A percentile compares a stretch with the other conserved stretches of the same genome.
Conservation (phyloP, 2,797 vertebrate genomes). For the Channallabes apus region DNA sequence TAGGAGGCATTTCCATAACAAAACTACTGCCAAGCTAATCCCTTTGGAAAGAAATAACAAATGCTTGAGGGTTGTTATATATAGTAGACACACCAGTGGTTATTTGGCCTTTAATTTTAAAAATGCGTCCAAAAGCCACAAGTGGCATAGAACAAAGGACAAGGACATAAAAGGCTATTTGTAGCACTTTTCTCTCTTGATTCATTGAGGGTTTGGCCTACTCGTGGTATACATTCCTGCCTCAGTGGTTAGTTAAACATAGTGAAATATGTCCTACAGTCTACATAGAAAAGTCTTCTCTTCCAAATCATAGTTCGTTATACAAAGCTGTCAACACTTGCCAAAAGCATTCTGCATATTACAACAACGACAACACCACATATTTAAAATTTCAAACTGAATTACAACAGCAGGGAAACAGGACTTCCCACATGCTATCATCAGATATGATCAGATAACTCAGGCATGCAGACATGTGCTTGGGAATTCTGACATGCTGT, state of each 20-base stretch:
- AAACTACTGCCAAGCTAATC: conserved; percentile 28
- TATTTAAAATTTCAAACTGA: not conserved
- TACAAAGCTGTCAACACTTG: not conserved
- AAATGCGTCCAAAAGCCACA: conserved; percentile 61
- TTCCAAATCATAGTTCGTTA: not conserved
- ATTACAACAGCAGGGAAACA: conserved; percentile 10
- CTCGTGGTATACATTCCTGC: conserved; percentile 64
- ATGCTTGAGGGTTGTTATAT: conserved; percentile 1
- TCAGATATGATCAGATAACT: conserved; percentile 15
- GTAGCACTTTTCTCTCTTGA: conserved; percentile 62
- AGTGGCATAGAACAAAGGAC: conserved; percentile 31
- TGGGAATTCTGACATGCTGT: not conserved
- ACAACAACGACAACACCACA: not conserved
- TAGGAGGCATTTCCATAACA: conserved; percentile 19
- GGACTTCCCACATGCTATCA: not conserved
- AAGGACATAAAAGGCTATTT: conserved; percentile 59
- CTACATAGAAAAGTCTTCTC: conserved; percentile 7
- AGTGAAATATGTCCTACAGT: conserved; percentile 55
- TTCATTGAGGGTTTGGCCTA: conserved; percentile 59
- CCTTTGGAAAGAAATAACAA: conserved; percentile 18
- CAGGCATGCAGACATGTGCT: conserved; percentile 14
- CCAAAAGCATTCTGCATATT: not conserved
- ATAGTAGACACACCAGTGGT: conserved; percentile 24
- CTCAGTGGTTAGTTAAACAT: conserved; percentile 62
- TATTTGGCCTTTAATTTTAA: conserved; percentile 50